Evolutionary conservation across 2,888 invertebrate genomes (phyloP), one percentile per base, ranked within the genome.

Genomic region (Caenorhabditis imperialis): DNA sequence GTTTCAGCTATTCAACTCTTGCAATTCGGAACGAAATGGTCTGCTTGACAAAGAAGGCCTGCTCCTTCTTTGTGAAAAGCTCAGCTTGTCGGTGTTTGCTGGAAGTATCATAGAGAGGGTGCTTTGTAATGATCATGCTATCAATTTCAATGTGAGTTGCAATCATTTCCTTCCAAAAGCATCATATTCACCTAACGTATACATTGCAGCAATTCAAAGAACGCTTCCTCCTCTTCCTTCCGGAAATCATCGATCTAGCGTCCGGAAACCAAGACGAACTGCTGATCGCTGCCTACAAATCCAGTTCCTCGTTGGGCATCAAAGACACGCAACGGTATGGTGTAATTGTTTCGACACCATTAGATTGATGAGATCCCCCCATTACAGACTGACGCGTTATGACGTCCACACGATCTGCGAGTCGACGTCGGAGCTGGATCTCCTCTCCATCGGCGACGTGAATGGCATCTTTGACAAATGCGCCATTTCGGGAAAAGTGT

Each of bases 231-330:
- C 69, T 78, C 45, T 77, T 81, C 47, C 73, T 82, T 8, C 82
- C 82, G 40, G 82, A 82, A 73, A 82, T 82, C 58, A 81, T 82
- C 45, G 82, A 82, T 62, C 71, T 82, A 23, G 75, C 79, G 2
- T 78, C 81, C 27, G 81, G 82, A 50, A 78, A 71, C 45, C 78
- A 76, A 30, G 81, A 82, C 55, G 74, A 76, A 40, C 60, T 81
- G 14, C 57, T 79, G 16, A 55, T 73, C 25, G 57, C 74, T 57
- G 70, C 74, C 27, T 75, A 74, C 54, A 72, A 75, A 71, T 57
- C 77, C 51, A 65, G 74, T 48, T 67, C 73, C 2, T 50, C 70
- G 33, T 61, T 80, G 12, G 77, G 77, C 38, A 69, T 77, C 40
- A 69, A 72, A 51, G 75, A 79, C 35, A 60, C 71, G 30, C 77